Evolutionary conservation across 2,113 vertebrate species (phyloP), one percentile per base, ranked within the genome.

Genomic region (Malurus melanocephalus): DNA sequence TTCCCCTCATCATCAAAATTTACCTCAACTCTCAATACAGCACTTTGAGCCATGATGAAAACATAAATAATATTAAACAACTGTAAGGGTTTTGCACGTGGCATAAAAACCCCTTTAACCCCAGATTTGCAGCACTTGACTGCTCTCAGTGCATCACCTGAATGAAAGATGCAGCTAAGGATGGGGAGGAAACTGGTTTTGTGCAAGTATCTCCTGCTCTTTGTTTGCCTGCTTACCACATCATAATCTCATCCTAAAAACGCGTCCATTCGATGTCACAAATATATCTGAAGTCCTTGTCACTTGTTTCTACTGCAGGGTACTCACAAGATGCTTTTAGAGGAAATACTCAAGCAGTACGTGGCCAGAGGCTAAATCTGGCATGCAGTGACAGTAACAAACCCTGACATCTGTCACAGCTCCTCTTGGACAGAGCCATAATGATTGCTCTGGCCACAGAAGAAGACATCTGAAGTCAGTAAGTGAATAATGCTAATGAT

Each of bases 341-440:
- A 95, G 88, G 72, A 88, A 94, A 90, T 94, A 90, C 81, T 45
- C 90, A 72, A 92, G 85, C 83, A 92, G 85, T 86, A 53, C 60
- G 42, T 92, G 77, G 90, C 97, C 84, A 8, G 78, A 87, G 94
- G 96, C 93, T 85, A 96, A 94, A 88, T 95, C 81, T 81, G 82
- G 95, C 77, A 61, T 33, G 42, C 40, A 27, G 88, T 96, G 97
- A 97, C 89, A 65, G 85, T 97, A 95, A 97, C 92, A 55, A 67
- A 11, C 67, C 10, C 13, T 95, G 97, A 95, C 97, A 98, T 97
- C 95, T 97, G 97, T 97, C 98, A 96, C 93, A 93, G 66, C 94
- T 85, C 92, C 72, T 94, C 96, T 83, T 32, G 51, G 59, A 92
- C 71, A 94, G 94, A 49, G 66, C 85, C 38, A 18, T 79, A 84